Base-by-base conservation (phyloP, 2,113 vertebrate genomes). In the Pachypanchax playfairii region DNA sequence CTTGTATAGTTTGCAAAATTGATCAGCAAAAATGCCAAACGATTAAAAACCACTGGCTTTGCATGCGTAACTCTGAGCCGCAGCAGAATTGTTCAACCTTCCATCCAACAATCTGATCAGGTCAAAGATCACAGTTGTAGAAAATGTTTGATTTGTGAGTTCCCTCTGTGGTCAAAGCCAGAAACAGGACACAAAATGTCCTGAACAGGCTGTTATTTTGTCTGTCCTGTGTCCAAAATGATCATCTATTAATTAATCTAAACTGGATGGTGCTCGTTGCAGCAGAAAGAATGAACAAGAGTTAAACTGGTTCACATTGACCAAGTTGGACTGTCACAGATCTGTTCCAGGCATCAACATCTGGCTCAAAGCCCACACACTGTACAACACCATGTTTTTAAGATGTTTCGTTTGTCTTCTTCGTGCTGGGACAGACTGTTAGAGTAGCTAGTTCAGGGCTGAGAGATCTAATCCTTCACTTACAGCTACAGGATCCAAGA, bases 391-490 rank as follows among this genome's bases (percentile, higher is more conserved):
- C 13, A 39, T 70, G 26, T 48, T 51, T 18, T 25, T 5, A 5
- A 48, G 24, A 22, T 48, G 26, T 7, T 31, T 15, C 46, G 3
- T 26, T n/a, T 6, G 26, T 25, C 13, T 24, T 14, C 24, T 5
- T n/a, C 11, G 39, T 11, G 41, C 41, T 2, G 28, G 12, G 6
- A 21, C 41, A 14, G 22, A 43, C 6, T 24, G 17, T 15, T 15
- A 20, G 1, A 1, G 18, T 42, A 54, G 29, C 10, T n/a, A 21
- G 18, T n/a, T 7, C 56, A 29, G 17, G 15, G 6, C 28, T 6
- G 9, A 43, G 49, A 21, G 17, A 59, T 49, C 48, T 46, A 43
- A 8, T 4, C n/a, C 39, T 47, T 43, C 6, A 11, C 43, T 61
- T 9, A 6, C 0, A 10, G 1, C 9, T 13, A 20, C 11, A 39